Percentiles rank a stretch among this genome's conserved stretches.
These are phyloP conservation scores for Chelonus insularis DNA, from an alignment of 1,140 invertebrate genomes.

Conservation along the genomic window DNA sequence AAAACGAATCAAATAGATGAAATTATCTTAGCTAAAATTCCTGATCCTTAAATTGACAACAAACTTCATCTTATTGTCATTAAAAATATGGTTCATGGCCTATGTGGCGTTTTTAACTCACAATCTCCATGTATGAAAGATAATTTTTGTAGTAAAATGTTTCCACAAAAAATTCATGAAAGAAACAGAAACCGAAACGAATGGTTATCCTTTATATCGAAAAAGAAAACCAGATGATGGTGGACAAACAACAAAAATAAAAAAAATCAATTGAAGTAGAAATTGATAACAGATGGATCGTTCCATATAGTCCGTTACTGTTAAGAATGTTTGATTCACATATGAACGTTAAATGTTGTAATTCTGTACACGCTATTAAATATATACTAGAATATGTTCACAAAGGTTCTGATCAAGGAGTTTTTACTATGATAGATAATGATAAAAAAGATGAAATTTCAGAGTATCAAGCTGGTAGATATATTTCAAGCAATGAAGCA, in stretches of 20 bases:
- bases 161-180: constrained; percentile 38
- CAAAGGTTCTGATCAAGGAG: constrained; percentile 47
- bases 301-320: constrained; percentile 48
- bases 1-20: constrained; percentile 42
- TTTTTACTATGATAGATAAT: constrained; percentile 26
- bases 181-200: constrained; percentile 45
- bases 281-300: constrained; percentile 51
- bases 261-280: constrained; percentile 35
- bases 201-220: constrained; percentile 30
- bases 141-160: constrained; percentile 50
- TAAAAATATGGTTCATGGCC: constrained; percentile 49
- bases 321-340: constrained; percentile 41
- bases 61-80: constrained; percentile 46
- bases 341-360: constrained; percentile 50
- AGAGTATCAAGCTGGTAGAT: constrained; percentile 38
- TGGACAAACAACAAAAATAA: constrained; percentile 7
- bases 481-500: constrained; percentile 51
- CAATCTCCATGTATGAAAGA: constrained; percentile 53
- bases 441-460: constrained; percentile 48
- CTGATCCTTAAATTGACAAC: constrained; percentile 54
- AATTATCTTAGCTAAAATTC: constrained; percentile 62
- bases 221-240: constrained; percentile 18
- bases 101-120: constrained; percentile 43
- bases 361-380: constrained; percentile 52
- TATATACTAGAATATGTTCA: constrained; percentile 55